Base-by-base conservation (phyloP, 2,888 invertebrate genomes). In the Dynastes tityus region DNA sequence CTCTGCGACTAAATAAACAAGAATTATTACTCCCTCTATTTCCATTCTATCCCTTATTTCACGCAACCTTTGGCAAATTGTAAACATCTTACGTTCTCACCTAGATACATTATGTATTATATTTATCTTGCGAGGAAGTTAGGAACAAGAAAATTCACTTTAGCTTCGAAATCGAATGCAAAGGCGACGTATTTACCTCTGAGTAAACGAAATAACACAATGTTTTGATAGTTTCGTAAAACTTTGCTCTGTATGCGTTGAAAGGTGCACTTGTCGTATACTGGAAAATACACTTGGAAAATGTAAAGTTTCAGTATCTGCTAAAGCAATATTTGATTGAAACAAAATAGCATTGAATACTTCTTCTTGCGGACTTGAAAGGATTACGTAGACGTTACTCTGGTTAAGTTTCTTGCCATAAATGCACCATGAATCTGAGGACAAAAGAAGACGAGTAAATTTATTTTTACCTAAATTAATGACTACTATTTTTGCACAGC, bases 101-200 rank as follows among this genome's bases (percentile, higher is more conserved):
- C 13, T 40, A 68, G 51, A 68, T 68, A 51, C 68, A 68, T 68
- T 68, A 68, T 68, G 68, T 51, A 68, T 68, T 68, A 68, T 68
- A 68, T 68, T 68, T 68, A 68, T 51, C 40, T 51, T 68, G 1
- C 68, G 11, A 51, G 27, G 27, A 68, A 68, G 68, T 68, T 68
- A 40, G n/a, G 68, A 68, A 68, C 68, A 68, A 27, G 68, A 68
- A 68, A 68, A 68, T 51, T 68, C 68, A 68, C 68, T 68, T 68
- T 68, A 51, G 51, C 49, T 16, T 11, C 11, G 68, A 68, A 68
- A 29, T 27, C 11, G 51, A 68, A 68, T 68, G 27, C 51, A 29
- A 27, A 13, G 49, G 51, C 51, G 27, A 40, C 53, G 49, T 68
- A 68, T 51, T 68, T 68, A 51, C 68, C 27, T 68, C 51, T 27